Evolutionary conservation across 2,113 vertebrate species (phyloP), one percentile per base, ranked within the genome.

Genomic region (Leptocoma aspasia): DNA sequence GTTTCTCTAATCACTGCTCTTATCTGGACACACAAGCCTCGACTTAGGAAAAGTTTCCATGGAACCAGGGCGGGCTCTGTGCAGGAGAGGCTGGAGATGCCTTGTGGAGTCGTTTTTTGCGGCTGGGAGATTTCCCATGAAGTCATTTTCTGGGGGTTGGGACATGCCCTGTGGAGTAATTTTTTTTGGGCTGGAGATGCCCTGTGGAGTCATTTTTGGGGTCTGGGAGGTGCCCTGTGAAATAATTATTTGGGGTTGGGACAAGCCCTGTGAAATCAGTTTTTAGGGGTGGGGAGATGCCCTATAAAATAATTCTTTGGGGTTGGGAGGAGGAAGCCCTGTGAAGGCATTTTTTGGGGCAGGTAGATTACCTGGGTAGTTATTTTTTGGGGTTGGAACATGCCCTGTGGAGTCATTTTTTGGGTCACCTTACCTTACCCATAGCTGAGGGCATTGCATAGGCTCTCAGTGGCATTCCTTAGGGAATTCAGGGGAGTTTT

Each of bases 381-480:
- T 1, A 17, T 68, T 68, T 27, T 20, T 47, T 15, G 20, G 9
- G 11, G 16, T 16, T 61, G 22, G 63, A 16, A 35, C 20, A 23
- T 23, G 13, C 20, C 54, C 33, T 15, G 9, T n/a, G 8, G 9
- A 57, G 20, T 22, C 5, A 23, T 57, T 57, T 22, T n/a, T n/a
- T 9, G 2, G 5, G 47, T 49, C 0, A 0, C 52, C 28, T 3
- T 41, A 1, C 31, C 15, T 42, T 63, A 22, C 7, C 66, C 66
- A 6, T 3, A 11, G 37, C 65, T 28, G 23, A 61, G 83, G 44
- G 10, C 1, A 3, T 41, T 53, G 68, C 52, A 5, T 13, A 2
- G 81, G 54, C 86, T 72, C 15, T 49, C 3, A 0, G 15, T 41
- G 60, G 6, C n/a, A 2, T 59, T 66, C 85, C n/a, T 19, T 1